These are phyloP conservation scores for Ochropleura plecta DNA, from an alignment of 2,888 invertebrate genomes.

Conservation along the genomic window DNA sequence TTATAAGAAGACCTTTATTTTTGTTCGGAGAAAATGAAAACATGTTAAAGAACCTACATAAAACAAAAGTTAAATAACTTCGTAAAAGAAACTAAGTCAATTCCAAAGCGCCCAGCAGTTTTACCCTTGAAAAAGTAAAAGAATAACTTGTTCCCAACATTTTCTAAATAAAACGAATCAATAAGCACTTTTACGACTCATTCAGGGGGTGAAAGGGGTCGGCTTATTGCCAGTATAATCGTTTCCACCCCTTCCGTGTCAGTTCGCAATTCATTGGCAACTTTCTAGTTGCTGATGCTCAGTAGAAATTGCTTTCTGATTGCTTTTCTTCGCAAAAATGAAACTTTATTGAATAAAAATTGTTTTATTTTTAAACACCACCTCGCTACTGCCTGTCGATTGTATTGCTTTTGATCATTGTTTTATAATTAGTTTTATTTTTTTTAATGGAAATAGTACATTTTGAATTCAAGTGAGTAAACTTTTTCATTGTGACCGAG, in stretches of 20 bases:
- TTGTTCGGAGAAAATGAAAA: constrained; percentile 7
- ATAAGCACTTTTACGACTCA: constrained; percentile 66
- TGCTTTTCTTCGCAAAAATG: constrained; percentile 61
- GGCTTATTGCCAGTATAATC: constrained; percentile 65
- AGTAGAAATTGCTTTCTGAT: constrained; percentile 65
- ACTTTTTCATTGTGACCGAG: too few species aligned
- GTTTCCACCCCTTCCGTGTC: constrained; percentile 65
- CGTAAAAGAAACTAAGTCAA: constrained; percentile 15
- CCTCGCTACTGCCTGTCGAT: not conserved
- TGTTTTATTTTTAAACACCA: constrained; percentile 32
- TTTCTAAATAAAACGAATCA: constrained; percentile 65
- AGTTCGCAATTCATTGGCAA: constrained; percentile 62
- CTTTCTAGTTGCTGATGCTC: constrained; percentile 60
- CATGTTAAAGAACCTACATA: not conserved
- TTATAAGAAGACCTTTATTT: constrained; percentile 7
- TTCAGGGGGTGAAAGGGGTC: constrained; percentile 62
- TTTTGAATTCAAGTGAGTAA: too few species aligned
- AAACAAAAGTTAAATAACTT: constrained; percentile 30
- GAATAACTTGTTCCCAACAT: constrained; percentile 40
- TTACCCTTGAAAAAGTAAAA: constrained; percentile 49
- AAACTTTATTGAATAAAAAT: constrained; percentile 39
- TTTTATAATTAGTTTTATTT: constrained; percentile 13
- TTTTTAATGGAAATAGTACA: not conserved
- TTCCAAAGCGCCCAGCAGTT: constrained; percentile 35
- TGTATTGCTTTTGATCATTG: constrained; percentile 15